A percentile compares a stretch with the other conserved stretches of the same genome.
Conservation (phyloP, 2,888 invertebrate species). For the Tetranychus truncatus region DNA sequence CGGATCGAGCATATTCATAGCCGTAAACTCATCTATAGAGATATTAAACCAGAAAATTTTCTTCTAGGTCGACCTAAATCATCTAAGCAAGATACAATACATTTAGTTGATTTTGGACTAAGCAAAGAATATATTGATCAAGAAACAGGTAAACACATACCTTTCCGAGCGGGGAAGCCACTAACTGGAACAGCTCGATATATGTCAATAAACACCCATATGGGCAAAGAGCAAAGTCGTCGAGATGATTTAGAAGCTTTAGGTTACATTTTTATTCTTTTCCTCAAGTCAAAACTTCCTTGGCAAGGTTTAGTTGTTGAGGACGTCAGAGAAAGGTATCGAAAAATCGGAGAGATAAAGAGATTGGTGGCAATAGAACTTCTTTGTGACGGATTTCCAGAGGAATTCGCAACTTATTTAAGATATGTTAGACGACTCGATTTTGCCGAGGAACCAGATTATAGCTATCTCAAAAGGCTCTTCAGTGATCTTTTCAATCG, state of each 20-base stretch:
- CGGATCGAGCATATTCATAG: slow-evolving; percentile 13
- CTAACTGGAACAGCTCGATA: slow-evolving; percentile 29
- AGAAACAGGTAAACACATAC: slow-evolving; percentile 26
- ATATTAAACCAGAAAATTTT: slow-evolving; percentile 18
- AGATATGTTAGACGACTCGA: slow-evolving; percentile 88
- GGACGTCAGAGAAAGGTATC: slow-evolving; percentile 6
- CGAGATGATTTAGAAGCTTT: slow-evolving; percentile 29
- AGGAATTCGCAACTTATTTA: slow-evolving; percentile 93
- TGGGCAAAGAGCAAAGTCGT: slow-evolving; percentile 25
- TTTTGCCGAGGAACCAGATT: slow-evolving; percentile 99
- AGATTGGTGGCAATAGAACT: slow-evolving; percentile 94
- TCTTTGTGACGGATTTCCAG: slow-evolving; percentile 51
- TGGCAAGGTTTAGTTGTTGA: slow-evolving; percentile 29
- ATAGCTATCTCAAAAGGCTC: slow-evolving; percentile 88
- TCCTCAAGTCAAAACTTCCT: slow-evolving; percentile 28
- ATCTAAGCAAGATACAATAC: slow-evolving; percentile 6
- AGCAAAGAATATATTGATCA: slow-evolving; percentile 18
- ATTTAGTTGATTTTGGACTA: slow-evolving; percentile 17
- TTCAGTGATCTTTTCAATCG: slow-evolving; percentile 79
- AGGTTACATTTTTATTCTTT: slow-evolving; percentile 30
- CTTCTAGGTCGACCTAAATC: slow-evolving; percentile 12
- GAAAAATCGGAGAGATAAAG: slow-evolving; percentile 71
- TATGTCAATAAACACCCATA: slow-evolving; percentile 29
- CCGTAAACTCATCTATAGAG: slow-evolving; percentile 12
- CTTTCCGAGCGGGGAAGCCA: slow-evolving; percentile 29